Evolutionary conservation across 1,140 invertebrate species (phyloP), one percentile per base, ranked within the genome.

Genomic region (Drosophila rufa): DNA sequence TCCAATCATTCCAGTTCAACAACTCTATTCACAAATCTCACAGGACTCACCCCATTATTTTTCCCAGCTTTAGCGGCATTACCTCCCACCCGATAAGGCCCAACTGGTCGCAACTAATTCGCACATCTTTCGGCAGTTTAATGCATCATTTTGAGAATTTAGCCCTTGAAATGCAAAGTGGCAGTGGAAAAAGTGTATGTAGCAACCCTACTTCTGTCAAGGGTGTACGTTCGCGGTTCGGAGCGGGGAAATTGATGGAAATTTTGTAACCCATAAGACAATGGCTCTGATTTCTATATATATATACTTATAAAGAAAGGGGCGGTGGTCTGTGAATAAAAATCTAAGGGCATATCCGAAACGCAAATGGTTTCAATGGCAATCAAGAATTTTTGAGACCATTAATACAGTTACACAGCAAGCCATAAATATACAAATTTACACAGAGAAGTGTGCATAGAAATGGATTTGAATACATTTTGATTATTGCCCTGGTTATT

Each of bases 401-500:
- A 74, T 74, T 74, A 73, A 73, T 74, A 74, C 70, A 73, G 65
- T 78, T 68, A 70, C 48, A 77, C 25, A 70, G 56, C 60, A 36
- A 53, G 51, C 57, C 50, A 79, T 79, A 79, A 79, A 79, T 48
- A 70, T 56, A 77, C 64, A 77, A 67, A 66, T 45, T 67, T 57
- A 55, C 65, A 46, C 15, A 75, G 11, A 42, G 43, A 61, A 55
- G 33, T 38, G 51, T 58, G 65, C 47, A 57, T 74, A 40, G 56
- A 61, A 71, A 43, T 62, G 50, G 48, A 43, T 53, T 27, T 73
- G 56, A 75, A 82, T 71, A 77, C 64, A 77, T 77, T 56, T 73
- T 60, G 82, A 84, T 86, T 86, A 86, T 86, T 83, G 83, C 83
- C 77, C 76, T 69, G 67, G 80, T 45, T 78, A 78, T 59, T 46